Evolutionary conservation across 92 coral and sea anemone genomes (phyloP).

Genomic region (Phymanthus crucifer): DNA sequence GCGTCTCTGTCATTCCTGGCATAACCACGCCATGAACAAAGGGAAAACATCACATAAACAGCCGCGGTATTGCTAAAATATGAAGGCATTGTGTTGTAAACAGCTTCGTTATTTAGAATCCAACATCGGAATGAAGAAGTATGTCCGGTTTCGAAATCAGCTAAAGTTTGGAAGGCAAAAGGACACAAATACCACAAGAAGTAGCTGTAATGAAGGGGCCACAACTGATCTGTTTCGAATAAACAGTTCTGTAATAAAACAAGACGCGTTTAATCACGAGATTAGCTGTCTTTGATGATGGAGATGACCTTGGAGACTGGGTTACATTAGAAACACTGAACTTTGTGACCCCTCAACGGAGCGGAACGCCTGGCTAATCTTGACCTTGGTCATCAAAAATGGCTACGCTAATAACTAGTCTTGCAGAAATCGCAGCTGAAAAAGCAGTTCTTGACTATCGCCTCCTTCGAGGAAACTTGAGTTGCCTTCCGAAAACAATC

Average conservation of each 20-base stretch:
- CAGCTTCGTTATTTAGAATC: too few relatives aligned
- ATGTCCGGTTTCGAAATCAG: too few relatives aligned
- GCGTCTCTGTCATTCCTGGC: conserved; percentile 2
- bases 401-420: conserved; percentile 38
- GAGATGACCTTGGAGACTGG: too few relatives aligned
- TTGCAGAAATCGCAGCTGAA: conserved; percentile 59
- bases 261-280: not conserved
- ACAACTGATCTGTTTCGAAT: not conserved
- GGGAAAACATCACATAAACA: not conserved
- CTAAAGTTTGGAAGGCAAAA: too few relatives aligned
- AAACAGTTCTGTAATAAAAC: not conserved
- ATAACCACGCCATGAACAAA: not conserved
- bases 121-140: too few relatives aligned
- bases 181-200: not conserved
- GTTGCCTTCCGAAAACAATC: conserved; percentile 60
- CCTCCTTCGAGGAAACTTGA: conserved; percentile 33
- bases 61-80: not conserved
- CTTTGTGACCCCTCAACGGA: not conserved
- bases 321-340: not conserved
- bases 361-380: conserved; percentile 14
- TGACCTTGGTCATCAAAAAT: not conserved
- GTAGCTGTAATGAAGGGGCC: not conserved
- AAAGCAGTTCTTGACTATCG: conserved; percentile 59
- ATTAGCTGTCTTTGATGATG: too few relatives aligned
- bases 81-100: not conserved